Evolutionary conservation across 2,113 vertebrate species (phyloP).

Genomic region (Nymphicus hollandicus): DNA sequence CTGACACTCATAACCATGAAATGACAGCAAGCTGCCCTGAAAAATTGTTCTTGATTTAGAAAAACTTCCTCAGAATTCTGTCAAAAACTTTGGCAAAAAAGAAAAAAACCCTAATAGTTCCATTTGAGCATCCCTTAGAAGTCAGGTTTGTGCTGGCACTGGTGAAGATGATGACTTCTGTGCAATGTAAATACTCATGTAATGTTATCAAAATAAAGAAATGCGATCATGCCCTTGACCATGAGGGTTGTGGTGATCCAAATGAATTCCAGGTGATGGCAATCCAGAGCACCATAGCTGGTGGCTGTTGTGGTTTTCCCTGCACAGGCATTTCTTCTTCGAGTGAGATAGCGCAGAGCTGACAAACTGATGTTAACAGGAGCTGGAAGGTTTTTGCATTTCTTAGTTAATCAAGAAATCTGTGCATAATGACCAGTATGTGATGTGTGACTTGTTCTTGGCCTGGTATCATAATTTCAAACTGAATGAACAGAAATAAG

Average conservation of each 20-base stretch:
- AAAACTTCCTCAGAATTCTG: not conserved
- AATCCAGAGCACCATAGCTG: not conserved
- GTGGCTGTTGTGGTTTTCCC: not conserved
- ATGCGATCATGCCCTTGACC: not conserved
- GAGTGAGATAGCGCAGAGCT: not conserved
- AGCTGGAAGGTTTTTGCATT: not conserved
- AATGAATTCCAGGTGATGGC: not conserved
- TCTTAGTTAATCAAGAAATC: not conserved
- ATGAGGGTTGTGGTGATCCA: not conserved
- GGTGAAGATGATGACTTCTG: not conserved
- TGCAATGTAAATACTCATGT: not conserved
- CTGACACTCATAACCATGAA: not conserved
- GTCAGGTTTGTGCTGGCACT: not conserved
- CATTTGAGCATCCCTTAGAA: not conserved
- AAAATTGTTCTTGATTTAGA: not conserved
- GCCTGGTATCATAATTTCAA: conserved; percentile 39
- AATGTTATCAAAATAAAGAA: not conserved
- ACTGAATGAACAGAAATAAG: conserved; percentile 61
- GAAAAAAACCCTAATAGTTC: not conserved
- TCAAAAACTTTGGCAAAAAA: not conserved
- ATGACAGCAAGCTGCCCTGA: not conserved
- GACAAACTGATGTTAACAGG: not conserved
- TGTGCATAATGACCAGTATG: not conserved
- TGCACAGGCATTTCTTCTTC: not conserved
- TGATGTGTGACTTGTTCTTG: not conserved